A percentile compares a stretch with the other conserved stretches of the same genome.
Conservation (phyloP, 2,888 invertebrate species). For the Diabrotica balteata region DNA sequence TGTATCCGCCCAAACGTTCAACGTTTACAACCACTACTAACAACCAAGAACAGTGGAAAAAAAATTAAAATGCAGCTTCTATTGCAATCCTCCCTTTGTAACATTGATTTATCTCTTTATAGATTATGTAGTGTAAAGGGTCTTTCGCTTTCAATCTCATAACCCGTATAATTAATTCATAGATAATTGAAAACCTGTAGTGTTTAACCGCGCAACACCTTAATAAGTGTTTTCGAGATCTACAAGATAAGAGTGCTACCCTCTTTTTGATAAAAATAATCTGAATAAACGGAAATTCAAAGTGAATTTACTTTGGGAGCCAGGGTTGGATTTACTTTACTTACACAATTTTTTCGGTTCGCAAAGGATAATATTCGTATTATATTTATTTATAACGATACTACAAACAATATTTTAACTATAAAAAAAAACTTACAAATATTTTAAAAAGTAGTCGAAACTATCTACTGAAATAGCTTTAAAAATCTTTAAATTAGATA, state of each 20-base stretch:
- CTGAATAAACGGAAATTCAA: slow-evolving; percentile 17
- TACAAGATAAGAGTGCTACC: slow-evolving; percentile 25
- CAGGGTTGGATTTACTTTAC: slow-evolving; percentile 4
- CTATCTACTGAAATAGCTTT: too few species aligned
- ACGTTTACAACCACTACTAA: slow-evolving; percentile 11
- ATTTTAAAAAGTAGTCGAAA: too few species aligned
- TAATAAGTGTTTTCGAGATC: slow-evolving; percentile 23
- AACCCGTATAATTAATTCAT: slow-evolving; percentile 29
- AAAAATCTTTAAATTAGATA: too few species aligned
- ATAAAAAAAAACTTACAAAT: too few species aligned
- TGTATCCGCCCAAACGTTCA: slow-evolving; percentile 6
- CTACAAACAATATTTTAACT: too few species aligned
- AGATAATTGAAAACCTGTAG: slow-evolving; percentile 29
- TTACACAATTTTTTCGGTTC: too few species aligned
- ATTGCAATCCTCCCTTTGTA: slow-evolving; percentile 19
- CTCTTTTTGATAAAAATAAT: slow-evolving; percentile 26
- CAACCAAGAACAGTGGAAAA: slow-evolving; percentile 3
- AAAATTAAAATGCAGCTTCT: slow-evolving; percentile 12
- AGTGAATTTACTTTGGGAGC: neutral
- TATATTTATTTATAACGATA: too few species aligned
- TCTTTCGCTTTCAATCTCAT: slow-evolving; percentile 23
- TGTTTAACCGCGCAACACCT: slow-evolving; percentile 27
- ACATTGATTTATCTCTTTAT: slow-evolving; percentile 22
- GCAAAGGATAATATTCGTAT: too few species aligned
- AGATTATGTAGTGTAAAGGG: slow-evolving; percentile 19